Percentiles rank a stretch among this genome's conserved stretches.
phyloP scores from a whole-genome alignment of 2,888 invertebrate species.

The Lithophane semibrunnea region DNA sequence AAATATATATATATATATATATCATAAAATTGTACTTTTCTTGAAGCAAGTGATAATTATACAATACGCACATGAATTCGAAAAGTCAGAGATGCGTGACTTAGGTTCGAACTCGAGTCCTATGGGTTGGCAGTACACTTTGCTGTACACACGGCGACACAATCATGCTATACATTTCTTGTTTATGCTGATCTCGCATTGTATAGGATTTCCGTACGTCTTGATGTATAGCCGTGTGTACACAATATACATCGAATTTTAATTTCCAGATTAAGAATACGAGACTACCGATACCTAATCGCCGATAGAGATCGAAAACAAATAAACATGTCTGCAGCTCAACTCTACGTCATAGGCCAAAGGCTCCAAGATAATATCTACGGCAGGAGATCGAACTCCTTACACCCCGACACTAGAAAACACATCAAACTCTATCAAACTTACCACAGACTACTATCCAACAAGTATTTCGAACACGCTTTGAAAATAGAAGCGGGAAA shows the following conservation, averaged over 20 bases:
- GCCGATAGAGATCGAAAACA: conserved; percentile 4
- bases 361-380: background rate
- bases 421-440: conserved; percentile 43
- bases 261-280: conserved; percentile 68
- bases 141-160: too few species aligned
- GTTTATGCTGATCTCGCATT: too few species aligned
- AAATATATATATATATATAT: too few species aligned
- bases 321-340: conserved; percentile 13
- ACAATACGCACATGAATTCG: too few species aligned
- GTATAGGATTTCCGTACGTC: too few species aligned
- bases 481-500: conserved; percentile 48
- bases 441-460: conserved; percentile 59
- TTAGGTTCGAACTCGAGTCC: too few species aligned
- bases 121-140: too few species aligned
- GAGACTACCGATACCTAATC: conserved; percentile 67
- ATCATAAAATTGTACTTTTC: too few species aligned
- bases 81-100: too few species aligned
- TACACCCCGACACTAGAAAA: background rate
- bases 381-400: background rate
- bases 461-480: conserved; percentile 47
- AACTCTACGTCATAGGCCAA: conserved; percentile 12
- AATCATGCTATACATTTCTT: too few species aligned
- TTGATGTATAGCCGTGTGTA: too few species aligned
- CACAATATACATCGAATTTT: background rate
- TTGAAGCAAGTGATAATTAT: too few species aligned